Percentiles rank a stretch among this genome's conserved stretches.
Evolutionary conservation across 2,797 vertebrate genomes (phyloP).

Genomic region (Coregonus sp.): DNA sequence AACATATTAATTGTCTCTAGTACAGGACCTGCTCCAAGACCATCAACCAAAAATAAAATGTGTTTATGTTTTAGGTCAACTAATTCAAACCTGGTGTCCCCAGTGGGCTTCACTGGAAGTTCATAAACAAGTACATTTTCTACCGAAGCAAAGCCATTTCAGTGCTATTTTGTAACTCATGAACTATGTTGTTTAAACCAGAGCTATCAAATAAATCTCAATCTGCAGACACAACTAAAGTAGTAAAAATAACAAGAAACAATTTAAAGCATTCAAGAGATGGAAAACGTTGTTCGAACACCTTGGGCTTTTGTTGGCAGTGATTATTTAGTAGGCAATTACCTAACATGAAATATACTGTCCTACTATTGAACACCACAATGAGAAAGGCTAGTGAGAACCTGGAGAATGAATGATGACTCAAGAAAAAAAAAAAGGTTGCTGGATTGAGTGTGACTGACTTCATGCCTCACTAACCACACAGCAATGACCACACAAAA

Average conservation of each 20-base stretch:
- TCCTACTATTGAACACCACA: not conserved
- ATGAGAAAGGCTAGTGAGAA: not conserved
- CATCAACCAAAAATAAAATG: not conserved
- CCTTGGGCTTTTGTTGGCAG: not conserved
- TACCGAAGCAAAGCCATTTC: too few relatives aligned
- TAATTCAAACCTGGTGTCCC: not conserved
- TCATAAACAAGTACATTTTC: not conserved
- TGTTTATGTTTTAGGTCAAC: not conserved
- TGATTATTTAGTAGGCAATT: not conserved
- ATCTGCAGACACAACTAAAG: not conserved
- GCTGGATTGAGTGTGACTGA: not conserved
- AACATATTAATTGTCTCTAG: not conserved
- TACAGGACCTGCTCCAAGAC: not conserved
- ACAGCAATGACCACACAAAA: not conserved
- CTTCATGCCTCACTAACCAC: not conserved
- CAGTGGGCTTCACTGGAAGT: not conserved
- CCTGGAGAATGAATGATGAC: not conserved
- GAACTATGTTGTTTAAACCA: too few relatives aligned
- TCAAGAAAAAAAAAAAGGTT: not conserved
- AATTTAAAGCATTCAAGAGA: not conserved
- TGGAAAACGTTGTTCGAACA: not conserved
- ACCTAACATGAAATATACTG: not conserved
- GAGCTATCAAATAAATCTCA: not conserved
- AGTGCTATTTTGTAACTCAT: too few relatives aligned
- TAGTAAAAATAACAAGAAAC: not conserved